phyloP scores from a whole-genome alignment of 2,113 vertebrate species.

The Lathamus discolor region DNA sequence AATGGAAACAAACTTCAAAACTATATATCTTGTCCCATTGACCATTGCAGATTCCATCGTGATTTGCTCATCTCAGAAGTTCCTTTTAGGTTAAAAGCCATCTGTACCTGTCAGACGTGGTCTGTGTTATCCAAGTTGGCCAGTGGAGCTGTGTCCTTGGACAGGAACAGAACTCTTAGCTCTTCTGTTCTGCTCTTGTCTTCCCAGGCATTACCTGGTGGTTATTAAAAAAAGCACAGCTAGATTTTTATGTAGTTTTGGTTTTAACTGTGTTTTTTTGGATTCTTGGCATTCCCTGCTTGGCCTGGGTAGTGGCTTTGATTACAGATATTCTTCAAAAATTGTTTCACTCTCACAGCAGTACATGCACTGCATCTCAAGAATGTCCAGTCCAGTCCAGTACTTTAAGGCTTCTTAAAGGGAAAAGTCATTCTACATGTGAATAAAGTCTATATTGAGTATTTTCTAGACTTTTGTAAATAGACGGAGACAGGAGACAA shows the following conservation, averaged over 20 bases:
- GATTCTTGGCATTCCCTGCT: background rate
- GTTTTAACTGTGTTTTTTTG: background rate
- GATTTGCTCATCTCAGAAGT: background rate
- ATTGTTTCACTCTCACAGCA: background rate
- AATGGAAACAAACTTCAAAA: background rate
- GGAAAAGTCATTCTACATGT: background rate
- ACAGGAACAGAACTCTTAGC: background rate
- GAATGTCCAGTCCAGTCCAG: background rate
- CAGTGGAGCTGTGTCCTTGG: background rate
- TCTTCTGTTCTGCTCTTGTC: background rate
- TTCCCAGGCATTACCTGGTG: background rate
- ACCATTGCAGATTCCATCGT: background rate
- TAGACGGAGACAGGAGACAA: background rate
- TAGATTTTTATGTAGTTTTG: background rate
- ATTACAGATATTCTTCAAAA: background rate
- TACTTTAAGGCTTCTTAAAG: background rate
- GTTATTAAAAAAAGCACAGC: background rate
- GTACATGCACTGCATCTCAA: background rate
- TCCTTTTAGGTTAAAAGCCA: background rate
- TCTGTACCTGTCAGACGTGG: background rate
- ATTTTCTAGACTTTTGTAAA: background rate
- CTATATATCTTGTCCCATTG: background rate
- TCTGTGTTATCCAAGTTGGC: background rate
- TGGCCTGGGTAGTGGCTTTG: background rate
- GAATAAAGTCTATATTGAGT: background rate